Base-by-base conservation (phyloP, 2,113 vertebrate genomes). In the Zingel zingel region DNA sequence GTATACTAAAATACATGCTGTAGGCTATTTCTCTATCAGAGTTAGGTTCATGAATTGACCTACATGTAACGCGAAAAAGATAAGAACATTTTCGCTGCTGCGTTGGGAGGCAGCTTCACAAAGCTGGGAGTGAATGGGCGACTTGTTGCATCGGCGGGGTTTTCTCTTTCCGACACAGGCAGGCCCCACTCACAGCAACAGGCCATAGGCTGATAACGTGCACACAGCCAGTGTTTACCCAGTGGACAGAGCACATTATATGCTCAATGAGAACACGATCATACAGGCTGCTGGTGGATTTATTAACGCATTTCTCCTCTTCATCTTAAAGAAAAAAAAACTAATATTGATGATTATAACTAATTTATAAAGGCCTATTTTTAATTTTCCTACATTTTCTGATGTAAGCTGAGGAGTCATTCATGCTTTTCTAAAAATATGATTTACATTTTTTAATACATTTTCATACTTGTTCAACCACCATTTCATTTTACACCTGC, bases 51-150 rank as follows among this genome's bases (percentile, higher is more conserved):
- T 13, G 47, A 21, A 25, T 61, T 19, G 30, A 59, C 30, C 30
- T 6, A 3, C n/a, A 33, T 14, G 50, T 27, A 53, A 33, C 9
- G 61, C 59, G 75, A 48, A 73, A 27, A 2, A 51, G 74, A 54
- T 70, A 59, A 45, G 77, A 77, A 56, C 63, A 25, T 53, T 23
- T 18, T 66, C 27, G 66, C 74, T 12, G 84, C 77, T 8, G 82
- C 81, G 82, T 79, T 47, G 77, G 68, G 58, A 87, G 80, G 79
- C 79, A 77, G 85, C 96, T 96, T 95, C 96, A 96, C 95, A 97
- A 97, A 96, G 95, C 89, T 94, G 94, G 95, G 95, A 95, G 96
- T 96, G 96, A 95, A 96, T 95, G 96, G 95, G 95, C 95, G 96
- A 96, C 96, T 96, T 96, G 96, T 97, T 97, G 96, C 96, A 94